These are phyloP conservation scores for Rafetus swinhoei DNA, from an alignment of 2,113 vertebrate genomes.

Conservation along the genomic window DNA sequence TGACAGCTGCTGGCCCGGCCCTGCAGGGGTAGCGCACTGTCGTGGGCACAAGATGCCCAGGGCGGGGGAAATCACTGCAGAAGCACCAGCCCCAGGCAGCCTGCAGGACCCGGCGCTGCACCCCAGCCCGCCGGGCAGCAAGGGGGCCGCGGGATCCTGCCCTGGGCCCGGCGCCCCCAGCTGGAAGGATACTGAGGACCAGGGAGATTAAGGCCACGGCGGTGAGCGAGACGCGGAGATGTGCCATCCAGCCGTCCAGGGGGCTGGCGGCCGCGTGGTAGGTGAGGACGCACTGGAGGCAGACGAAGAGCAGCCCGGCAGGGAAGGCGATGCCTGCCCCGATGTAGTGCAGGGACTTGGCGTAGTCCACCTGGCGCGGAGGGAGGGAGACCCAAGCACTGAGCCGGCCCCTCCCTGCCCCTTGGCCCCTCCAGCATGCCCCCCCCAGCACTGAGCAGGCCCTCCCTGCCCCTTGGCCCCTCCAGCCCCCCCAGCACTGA, in stretches of 20 bases:
- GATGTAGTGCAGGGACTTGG: conserved; percentile 91
- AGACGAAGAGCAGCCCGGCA: conserved; percentile 89
- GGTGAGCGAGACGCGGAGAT: conserved; percentile 87
- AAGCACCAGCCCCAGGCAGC: too few relatives aligned
- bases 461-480: too few relatives aligned
- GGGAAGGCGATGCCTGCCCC: conserved; percentile 90
- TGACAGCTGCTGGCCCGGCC: too few relatives aligned
- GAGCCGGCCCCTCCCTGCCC: neutral
- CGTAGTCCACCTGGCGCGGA: conserved; percentile 87
- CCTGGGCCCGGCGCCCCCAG: too few relatives aligned
- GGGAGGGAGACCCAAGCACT: neutral
- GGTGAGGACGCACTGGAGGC: conserved; percentile 90
- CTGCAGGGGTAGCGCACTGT: too few relatives aligned
- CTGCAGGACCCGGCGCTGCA: too few relatives aligned
- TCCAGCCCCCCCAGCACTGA: too few relatives aligned
- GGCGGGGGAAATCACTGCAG: too few relatives aligned
- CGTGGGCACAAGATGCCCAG: too few relatives aligned
- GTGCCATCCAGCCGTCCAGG: conserved; percentile 91
- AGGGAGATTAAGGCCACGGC: conserved; percentile 85
- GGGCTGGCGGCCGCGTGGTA: conserved; percentile 85
- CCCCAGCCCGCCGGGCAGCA: too few relatives aligned
- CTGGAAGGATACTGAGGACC: conserved; percentile 91
- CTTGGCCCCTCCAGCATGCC: fast-evolving
- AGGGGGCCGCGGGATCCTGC: neutral
- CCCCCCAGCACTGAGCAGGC: too few relatives aligned